Evolutionary conservation across 2,797 vertebrate species (phyloP).

Genomic region (Fistularia tabacaria): DNA sequence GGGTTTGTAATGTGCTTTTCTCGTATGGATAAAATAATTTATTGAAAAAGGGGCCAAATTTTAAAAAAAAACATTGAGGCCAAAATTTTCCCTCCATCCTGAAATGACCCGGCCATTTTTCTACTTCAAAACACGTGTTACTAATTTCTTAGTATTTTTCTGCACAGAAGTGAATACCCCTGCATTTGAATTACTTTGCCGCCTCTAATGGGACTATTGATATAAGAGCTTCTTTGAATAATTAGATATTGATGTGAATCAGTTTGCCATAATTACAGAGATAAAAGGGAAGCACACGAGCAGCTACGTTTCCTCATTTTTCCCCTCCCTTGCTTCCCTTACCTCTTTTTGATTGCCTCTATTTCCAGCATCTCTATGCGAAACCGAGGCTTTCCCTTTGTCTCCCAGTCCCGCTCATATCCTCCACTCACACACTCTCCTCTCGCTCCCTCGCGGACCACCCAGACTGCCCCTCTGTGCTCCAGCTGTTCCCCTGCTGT

Average conservation of each 20-base stretch:
- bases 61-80: neutral
- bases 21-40: no score
- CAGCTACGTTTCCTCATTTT: constrained; percentile 28
- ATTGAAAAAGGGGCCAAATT: no score
- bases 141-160: neutral
- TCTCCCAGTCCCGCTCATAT: constrained; percentile 48
- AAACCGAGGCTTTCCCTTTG: constrained; percentile 17
- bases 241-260: constrained; percentile 63
- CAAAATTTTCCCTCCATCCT: neutral
- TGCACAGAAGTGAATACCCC: neutral
- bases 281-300: constrained; percentile 40
- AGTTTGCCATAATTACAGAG: constrained; percentile 52
- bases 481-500: constrained; percentile 80
- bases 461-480: constrained; percentile 67
- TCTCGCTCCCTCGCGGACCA: constrained; percentile 53
- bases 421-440: constrained; percentile 37
- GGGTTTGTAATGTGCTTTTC: no score
- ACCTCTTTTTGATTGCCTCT: constrained; percentile 23
- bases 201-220: constrained; percentile 28
- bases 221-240: constrained; percentile 45
- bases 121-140: neutral
- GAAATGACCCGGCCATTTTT: neutral
- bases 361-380: constrained; percentile 28
- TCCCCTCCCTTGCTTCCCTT: constrained; percentile 8
- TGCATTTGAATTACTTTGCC: constrained; percentile 29